Conservation (phyloP, 2,113 vertebrate genomes). For the Amblyornis subalaris region DNA sequence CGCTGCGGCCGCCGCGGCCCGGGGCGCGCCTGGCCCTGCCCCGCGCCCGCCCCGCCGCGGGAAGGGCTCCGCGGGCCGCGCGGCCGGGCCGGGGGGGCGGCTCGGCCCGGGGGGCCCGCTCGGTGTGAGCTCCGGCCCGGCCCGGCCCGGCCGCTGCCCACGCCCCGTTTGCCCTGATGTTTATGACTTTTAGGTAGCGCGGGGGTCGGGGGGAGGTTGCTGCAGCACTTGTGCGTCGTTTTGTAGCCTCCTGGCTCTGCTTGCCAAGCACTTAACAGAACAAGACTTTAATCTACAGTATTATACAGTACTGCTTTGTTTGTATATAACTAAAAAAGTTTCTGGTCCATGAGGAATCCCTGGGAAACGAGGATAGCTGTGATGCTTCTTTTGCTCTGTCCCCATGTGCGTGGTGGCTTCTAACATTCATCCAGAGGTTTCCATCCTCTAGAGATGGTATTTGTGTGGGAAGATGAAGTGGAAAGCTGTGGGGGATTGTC, state of each 20-base stretch:
- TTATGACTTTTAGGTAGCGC: neutral
- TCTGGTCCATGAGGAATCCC: neutral
- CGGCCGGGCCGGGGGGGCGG: neutral
- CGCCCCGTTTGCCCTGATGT: no score
- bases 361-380: neutral
- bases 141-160: neutral
- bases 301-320: neutral
- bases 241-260: neutral
- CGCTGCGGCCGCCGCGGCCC: no score
- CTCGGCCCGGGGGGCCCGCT: neutral
- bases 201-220: no score
- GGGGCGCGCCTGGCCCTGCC: no score
- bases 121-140: neutral
- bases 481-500: neutral
- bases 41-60: no score
- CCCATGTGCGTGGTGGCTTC: accelerated
- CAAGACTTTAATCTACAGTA: accelerated
- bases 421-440: accelerated
- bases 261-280: neutral
- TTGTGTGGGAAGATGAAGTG: accelerated
- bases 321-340: neutral
- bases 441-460: accelerated
- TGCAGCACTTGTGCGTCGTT: neutral
- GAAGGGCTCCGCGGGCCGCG: neutral
- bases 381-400: neutral